Evolutionary conservation across 2,888 invertebrate genomes (phyloP).

Genomic region (Alentia gelatinosa): DNA sequence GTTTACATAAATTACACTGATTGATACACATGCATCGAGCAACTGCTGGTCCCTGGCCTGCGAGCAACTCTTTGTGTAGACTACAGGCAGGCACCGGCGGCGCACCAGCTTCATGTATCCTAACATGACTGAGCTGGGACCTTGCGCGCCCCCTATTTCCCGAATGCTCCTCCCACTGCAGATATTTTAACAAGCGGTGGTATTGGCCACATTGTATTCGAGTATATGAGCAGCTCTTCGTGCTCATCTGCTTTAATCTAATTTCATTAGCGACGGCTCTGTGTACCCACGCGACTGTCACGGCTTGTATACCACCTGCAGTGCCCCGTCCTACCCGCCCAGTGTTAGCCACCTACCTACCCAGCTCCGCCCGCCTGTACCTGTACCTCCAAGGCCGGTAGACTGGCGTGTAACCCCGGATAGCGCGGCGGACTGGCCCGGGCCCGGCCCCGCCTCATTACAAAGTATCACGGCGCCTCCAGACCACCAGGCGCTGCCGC

Average conservation of each 20-base stretch:
- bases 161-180: not conserved
- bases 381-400: too few species aligned
- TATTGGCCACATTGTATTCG: not conserved
- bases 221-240: not conserved
- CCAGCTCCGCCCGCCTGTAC: too few species aligned
- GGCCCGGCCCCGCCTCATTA: too few species aligned
- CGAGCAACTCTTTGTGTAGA: not conserved
- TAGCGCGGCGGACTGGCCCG: too few species aligned
- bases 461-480: too few species aligned
- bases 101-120: not conserved
- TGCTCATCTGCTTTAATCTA: not conserved
- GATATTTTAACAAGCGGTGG: not conserved
- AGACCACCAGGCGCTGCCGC: not conserved
- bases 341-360: too few species aligned
- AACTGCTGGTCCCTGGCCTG: not conserved
- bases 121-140: not conserved
- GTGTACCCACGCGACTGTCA: too few species aligned
- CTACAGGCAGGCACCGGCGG: constrained; percentile 3
- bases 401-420: too few species aligned
- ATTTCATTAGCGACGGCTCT: not conserved
- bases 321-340: too few species aligned
- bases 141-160: not conserved
- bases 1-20: not conserved
- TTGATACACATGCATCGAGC: constrained; percentile 12
- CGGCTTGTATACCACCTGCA: too few species aligned